Evolutionary conservation across 2,797 vertebrate species (phyloP).

Genomic region (Botia kubotai): DNA sequence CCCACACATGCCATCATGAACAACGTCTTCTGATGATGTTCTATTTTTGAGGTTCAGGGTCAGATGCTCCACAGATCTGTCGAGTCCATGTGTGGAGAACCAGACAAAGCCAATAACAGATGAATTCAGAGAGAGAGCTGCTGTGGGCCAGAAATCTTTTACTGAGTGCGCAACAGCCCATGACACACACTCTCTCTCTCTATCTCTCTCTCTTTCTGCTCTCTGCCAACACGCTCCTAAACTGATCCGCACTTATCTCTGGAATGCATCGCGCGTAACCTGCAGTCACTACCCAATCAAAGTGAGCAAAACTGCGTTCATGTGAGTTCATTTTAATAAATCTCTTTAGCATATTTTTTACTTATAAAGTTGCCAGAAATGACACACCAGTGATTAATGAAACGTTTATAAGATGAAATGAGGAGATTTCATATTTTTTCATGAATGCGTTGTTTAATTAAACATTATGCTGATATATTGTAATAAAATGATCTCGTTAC

Average conservation of each 20-base stretch:
- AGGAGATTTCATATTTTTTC: constrained; percentile 1
- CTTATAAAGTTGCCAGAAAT: neutral
- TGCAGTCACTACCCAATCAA: neutral
- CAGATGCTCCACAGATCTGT: neutral
- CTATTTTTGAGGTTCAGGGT: neutral
- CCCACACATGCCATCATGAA: constrained; percentile 65
- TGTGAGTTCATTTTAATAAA: constrained; percentile 3
- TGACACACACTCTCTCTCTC: no score
- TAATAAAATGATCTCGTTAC: constrained; percentile 1
- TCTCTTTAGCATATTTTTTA: neutral
- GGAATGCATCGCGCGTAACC: constrained; percentile 1
- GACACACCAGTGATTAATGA: neutral
- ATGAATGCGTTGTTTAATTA: constrained; percentile 49
- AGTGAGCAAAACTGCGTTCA: neutral
- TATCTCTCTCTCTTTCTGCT: no score
- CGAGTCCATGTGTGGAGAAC: constrained; percentile 22
- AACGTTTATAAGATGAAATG: neutral
- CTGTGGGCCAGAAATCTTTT: neutral
- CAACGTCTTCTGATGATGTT: neutral
- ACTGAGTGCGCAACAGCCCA: constrained; percentile 40
- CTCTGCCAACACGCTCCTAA: constrained; percentile 15
- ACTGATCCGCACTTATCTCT: neutral
- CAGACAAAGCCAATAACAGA: neutral
- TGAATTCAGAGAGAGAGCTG: neutral
- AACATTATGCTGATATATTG: constrained; percentile 35